Base-by-base conservation (phyloP, 1,140 invertebrate genomes). In the Antheraea pernyi region DNA sequence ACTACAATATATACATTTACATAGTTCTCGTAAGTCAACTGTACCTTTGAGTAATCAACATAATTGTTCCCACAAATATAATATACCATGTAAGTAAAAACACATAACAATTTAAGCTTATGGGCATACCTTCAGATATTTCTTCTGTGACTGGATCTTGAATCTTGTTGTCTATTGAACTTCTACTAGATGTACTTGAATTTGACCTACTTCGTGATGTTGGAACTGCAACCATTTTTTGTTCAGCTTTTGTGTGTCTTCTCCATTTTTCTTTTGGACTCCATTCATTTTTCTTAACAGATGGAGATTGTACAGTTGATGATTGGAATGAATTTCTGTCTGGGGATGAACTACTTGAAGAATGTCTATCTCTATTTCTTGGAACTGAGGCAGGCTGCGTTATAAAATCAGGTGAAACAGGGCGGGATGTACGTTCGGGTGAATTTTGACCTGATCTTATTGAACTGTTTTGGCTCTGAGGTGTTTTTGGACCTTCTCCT, bases 121-220 rank as follows among this genome's bases (percentile, higher is more conserved):
- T 39, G 18, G 22, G 22, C 22, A 30, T 85, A 92, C 92, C 92
- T 76, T 93, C 92, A 68, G 92, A 93, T 69, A 93, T 92, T 83
- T 92, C 92, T 86, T 93, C 91, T 66, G 91, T 92, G 59, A 85
- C 90, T 59, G 91, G 86, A 74, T 92, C 89, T 65, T 92, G 92
- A 67, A 74, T 67, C 75, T 73, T 78, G 65, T 91, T 89, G 65
- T 91, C 90, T 70, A 86, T 84, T 22, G 92, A 92, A 80, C 87
- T 88, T 73, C 82, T 84, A 68, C 92, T 93, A n/a, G 91, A 92
- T 58, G 81, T 80, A 79, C 91, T 92, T 70, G 92, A 92, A 46
- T 89, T 86, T 48, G 91, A 92, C 66, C 82, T 74, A 72, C 84
- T 88, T 61, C 91, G 70, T 61, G 72, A 74, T 60, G 82, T 75